Conservation (phyloP, 2,888 invertebrate genomes). For the Kuschelorhynchus macadamiae region DNA sequence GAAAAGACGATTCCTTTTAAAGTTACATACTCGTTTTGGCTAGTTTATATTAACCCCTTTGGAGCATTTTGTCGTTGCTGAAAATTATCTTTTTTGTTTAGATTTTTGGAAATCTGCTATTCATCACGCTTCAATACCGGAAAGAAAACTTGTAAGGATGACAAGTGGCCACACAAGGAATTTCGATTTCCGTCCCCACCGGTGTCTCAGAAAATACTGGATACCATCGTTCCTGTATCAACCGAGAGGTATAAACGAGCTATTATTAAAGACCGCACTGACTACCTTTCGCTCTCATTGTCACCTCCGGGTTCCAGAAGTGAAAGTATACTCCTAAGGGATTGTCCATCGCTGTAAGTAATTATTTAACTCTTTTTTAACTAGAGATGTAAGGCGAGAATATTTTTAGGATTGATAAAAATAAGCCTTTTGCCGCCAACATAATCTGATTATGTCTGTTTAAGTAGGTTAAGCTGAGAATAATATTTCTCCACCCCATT, state of each 20-base stretch:
- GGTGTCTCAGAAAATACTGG: conserved; percentile 36
- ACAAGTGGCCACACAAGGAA: conserved; percentile 54
- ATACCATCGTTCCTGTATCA: conserved; percentile 51
- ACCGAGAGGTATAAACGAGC: conserved; percentile 51
- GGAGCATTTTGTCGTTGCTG: background rate
- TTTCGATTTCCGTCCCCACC: conserved; percentile 57
- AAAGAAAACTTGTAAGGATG: conserved; percentile 47
- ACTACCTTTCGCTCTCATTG: conserved; percentile 64
- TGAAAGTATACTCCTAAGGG: conserved; percentile 58
- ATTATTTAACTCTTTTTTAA: background rate
- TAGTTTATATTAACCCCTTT: too few species aligned
- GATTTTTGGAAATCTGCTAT: conserved; percentile 51
- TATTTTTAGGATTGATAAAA: background rate
- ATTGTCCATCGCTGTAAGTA: conserved; percentile 61
- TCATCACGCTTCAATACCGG: conserved; percentile 44
- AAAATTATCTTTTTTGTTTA: conserved; percentile 8
- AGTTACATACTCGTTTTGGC: too few species aligned
- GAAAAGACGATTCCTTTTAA: too few species aligned
- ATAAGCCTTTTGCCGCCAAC: too few species aligned
- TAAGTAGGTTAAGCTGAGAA: too few species aligned
- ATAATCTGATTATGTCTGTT: too few species aligned
- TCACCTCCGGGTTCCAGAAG: conserved; percentile 61
- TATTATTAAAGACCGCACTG: conserved; percentile 57
- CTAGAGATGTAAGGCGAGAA: background rate
- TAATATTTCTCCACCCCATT: too few species aligned